phyloP scores from a whole-genome alignment of 2,797 vertebrate species.

The Melanotaenia trifasciata region DNA sequence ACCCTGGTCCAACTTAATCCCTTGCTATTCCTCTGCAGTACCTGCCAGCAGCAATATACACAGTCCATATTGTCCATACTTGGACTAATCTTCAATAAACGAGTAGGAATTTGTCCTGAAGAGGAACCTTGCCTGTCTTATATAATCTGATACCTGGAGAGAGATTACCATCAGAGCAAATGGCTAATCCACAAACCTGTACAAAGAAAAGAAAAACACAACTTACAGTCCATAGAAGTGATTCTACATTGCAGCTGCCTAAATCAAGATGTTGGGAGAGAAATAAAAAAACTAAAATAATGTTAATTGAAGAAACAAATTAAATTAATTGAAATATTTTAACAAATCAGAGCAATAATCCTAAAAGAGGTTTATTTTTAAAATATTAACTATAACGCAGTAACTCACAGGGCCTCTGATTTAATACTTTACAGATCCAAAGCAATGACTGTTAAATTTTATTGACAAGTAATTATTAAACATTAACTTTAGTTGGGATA shows the following conservation, averaged over 20 bases:
- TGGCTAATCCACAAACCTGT: conserved; percentile 1
- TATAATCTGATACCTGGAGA: conserved; percentile 9
- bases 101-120: conserved; percentile 5
- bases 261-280: background rate
- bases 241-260: background rate
- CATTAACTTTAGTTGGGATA: background rate
- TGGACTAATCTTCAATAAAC: background rate
- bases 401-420: background rate
- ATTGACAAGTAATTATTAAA: too few relatives aligned
- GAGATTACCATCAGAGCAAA: background rate
- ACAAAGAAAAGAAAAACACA: conserved; percentile 5
- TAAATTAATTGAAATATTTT: background rate
- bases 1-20: conserved; percentile 22
- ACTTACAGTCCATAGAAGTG: background rate
- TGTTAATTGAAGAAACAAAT: background rate
- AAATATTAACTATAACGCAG: background rate
- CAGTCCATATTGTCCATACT: conserved; percentile 3
- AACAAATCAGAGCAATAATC: background rate
- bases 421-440: background rate
- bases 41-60: background rate
- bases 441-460: background rate
- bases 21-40: background rate
- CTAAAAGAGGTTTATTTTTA: background rate
- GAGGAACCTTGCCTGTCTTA: conserved; percentile 5
- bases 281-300: background rate